Percentiles rank a stretch among this genome's conserved stretches.
Evolutionary conservation across 1,140 invertebrate genomes (phyloP).

Genomic region (Cotesia chilonis): DNA sequence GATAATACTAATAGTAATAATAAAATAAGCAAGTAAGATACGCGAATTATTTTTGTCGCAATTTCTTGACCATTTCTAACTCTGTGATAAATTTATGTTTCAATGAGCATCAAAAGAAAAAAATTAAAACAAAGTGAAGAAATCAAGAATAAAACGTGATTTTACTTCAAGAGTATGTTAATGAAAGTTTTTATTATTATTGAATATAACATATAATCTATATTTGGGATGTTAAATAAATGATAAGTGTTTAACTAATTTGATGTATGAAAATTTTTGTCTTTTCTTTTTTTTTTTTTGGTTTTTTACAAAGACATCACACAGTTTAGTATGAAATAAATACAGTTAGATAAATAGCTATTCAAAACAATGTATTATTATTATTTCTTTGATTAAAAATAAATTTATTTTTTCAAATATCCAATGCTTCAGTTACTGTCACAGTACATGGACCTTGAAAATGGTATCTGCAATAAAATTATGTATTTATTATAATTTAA

Average conservation of each 20-base stretch:
- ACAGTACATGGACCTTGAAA: slow-evolving; percentile 28
- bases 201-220: slow-evolving; percentile 29
- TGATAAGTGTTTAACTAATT: slow-evolving; percentile 27
- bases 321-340: slow-evolving; percentile 11
- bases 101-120: slow-evolving; percentile 3
- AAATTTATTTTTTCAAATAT: background rate
- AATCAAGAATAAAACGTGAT: too few species aligned
- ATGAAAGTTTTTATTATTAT: slow-evolving; percentile 28
- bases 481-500: background rate
- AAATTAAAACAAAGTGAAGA: background rate
- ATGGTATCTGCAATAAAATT: slow-evolving; percentile 17
- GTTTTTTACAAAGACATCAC: slow-evolving; percentile 3
- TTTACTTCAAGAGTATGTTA: slow-evolving; percentile 11
- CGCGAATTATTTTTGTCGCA: background rate
- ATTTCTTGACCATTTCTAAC: slow-evolving; percentile 21
- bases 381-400: slow-evolving; percentile 2
- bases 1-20: background rate
- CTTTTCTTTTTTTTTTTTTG: background rate
- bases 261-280: background rate
- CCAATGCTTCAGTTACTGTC: slow-evolving; percentile 29
- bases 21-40: background rate
- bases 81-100: slow-evolving; percentile 23
- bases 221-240: slow-evolving; percentile 23
- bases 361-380: background rate
- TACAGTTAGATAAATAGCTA: background rate